These are phyloP conservation scores for Odontamblyopus rebecca DNA, from an alignment of 2,797 vertebrate genomes.

Conservation along the genomic window DNA sequence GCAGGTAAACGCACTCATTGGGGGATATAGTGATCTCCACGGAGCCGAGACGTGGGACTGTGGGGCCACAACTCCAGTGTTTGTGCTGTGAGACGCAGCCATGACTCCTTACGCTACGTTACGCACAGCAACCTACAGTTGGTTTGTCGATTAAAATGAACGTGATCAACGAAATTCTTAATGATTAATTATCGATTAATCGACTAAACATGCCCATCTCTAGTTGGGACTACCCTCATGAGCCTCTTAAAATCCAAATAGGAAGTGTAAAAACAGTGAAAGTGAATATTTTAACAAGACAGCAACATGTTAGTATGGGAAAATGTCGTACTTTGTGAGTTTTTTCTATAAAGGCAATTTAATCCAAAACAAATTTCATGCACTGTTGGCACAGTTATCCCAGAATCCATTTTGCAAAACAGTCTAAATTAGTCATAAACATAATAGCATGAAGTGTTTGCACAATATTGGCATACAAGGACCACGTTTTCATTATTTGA, in stretches of 20 bases:
- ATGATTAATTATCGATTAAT: no score
- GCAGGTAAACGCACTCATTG: no score
- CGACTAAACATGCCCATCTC: no score
- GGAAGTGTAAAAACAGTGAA: not conserved
- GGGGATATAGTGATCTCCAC: no score
- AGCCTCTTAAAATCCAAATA: constrained; percentile 11
- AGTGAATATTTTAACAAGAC: not conserved
- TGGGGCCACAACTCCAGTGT: no score
- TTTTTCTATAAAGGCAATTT: constrained; percentile 2
- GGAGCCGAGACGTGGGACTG: no score
- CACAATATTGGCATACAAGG: not conserved
- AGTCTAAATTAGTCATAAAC: constrained; percentile 11
- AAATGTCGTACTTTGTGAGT: not conserved
- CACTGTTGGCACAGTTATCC: constrained; percentile 5
- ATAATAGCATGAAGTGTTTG: not conserved
- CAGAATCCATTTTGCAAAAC: constrained; percentile 10
- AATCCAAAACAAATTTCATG: not conserved
- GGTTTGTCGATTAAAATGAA: no score
- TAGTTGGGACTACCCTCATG: constrained; percentile 12
- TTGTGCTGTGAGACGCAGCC: no score
- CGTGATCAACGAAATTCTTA: no score
- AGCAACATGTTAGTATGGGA: not conserved
- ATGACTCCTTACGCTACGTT: no score
- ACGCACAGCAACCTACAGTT: no score
- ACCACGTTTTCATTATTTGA: not conserved